These are phyloP conservation scores for Chanos chanos DNA, from an alignment of 2,797 vertebrate species.

Conservation along the genomic window DNA sequence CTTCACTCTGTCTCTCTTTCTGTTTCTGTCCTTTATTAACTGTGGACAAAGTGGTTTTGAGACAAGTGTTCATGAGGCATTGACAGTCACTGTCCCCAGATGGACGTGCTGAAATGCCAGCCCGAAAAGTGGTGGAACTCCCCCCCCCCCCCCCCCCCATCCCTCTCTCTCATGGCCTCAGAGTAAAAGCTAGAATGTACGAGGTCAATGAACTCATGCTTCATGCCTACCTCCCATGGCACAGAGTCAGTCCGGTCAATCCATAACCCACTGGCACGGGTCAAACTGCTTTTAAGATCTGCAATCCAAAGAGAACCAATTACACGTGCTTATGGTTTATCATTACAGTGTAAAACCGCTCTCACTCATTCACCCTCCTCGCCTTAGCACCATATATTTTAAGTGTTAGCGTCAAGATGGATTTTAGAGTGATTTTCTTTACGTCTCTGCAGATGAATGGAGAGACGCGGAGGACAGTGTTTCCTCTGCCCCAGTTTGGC, in stretches of 20 bases:
- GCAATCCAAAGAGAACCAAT: background rate
- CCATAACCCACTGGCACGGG: too few species aligned
- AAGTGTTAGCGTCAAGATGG: slow-evolving; percentile 10
- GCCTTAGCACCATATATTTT: background rate
- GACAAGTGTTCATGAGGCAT: slow-evolving; percentile 76
- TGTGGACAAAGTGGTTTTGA: slow-evolving; percentile 71
- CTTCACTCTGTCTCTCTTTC: background rate
- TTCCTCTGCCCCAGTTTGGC: background rate
- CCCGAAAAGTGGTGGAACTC: slow-evolving; percentile 65
- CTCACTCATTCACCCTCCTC: slow-evolving; percentile 3
- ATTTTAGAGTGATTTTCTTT: slow-evolving; percentile 2
- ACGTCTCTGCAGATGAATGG: background rate
- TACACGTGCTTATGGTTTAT: slow-evolving; percentile 30
- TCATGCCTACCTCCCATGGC: too few species aligned
- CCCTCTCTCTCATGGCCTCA: slow-evolving; percentile 68
- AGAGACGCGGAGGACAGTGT: slow-evolving; percentile 1
- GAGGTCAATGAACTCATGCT: background rate
- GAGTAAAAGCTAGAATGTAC: slow-evolving; percentile 48
- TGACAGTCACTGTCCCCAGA: slow-evolving; percentile 73
- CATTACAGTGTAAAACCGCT: slow-evolving; percentile 23
- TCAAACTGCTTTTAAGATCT: background rate
- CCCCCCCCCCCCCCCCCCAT: slow-evolving; percentile 53
- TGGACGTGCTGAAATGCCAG: slow-evolving; percentile 76
- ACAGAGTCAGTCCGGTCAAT: too few species aligned
- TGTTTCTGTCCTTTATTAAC: slow-evolving; percentile 66